Base-by-base conservation (phyloP, 2,888 invertebrate species). In the Timandra comae region DNA sequence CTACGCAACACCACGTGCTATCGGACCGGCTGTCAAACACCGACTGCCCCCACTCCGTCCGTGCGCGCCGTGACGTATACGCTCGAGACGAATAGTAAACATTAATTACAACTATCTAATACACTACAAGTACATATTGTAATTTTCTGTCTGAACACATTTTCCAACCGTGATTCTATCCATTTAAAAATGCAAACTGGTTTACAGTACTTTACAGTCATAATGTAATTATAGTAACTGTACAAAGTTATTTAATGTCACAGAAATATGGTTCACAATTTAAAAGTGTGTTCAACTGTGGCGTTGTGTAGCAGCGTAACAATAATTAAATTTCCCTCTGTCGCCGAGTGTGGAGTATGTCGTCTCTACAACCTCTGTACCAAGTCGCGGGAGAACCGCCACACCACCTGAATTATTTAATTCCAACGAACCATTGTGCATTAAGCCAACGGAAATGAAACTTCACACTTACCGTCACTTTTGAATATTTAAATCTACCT, bases 261-360 rank as follows among this genome's bases (percentile, higher is more conserved):
- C 66, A 67, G 62, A 68, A 78, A 69, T 69, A 61, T 71, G 66
- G 62, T 73, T 71, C 51, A 60, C 63, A 69, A 63, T 76, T 76
- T 74, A 76, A 76, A 79, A 76, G 64, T 71, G 70, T 78, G 72
- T 74, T 78, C 60, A 74, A 74, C 68, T 69, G 69, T 68, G 63
- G 58, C 63, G 56, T 61, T 61, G 58, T 59, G 59, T 59, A 66
- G 66, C 66, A 56, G 63, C 66, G 66, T 64, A 75, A 76, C 72
- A 76, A 80, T 82, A 79, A 81, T 82, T 79, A 81, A 79, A 82
- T 80, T 78, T 77, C 72, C 71, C 60, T 67, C 60, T 63, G 60
- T 62, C 72, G 62, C 63, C 60, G 70, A 72, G 72, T 63, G 71
- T 64, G 60, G 68, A 72, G 70, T 67, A 69, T 71, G 75, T 70